These are phyloP conservation scores for Corella eumyota DNA, from an alignment of 23 tunicate genomes.

Conservation along the genomic window DNA sequence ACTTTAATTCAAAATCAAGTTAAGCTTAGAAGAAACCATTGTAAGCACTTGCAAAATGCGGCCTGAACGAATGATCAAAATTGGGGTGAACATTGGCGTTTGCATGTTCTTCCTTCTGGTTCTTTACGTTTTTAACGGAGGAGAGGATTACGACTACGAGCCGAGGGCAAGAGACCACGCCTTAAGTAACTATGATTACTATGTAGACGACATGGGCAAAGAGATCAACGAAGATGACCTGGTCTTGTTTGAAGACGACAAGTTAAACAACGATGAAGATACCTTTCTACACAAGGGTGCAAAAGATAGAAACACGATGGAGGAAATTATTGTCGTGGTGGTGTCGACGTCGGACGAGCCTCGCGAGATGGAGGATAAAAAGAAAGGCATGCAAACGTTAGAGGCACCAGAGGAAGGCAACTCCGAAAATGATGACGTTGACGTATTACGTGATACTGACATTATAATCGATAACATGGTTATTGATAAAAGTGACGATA, in stretches of 20 bases:
- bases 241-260: not conserved
- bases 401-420: slow-evolving; percentile 64
- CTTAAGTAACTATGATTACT: slow-evolving; percentile 34
- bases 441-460: slow-evolving; percentile 76
- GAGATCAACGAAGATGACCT: not conserved
- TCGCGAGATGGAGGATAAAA: not conserved
- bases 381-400: slow-evolving; percentile 7
- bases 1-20: too few relatives aligned
- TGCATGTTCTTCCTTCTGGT: slow-evolving; percentile 27
- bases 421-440: slow-evolving; percentile 35
- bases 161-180: slow-evolving; percentile 22
- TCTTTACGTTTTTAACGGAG: slow-evolving; percentile 18
- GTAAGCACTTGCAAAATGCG: too few relatives aligned
- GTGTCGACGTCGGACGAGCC: slow-evolving; percentile 32
- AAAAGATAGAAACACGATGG: slow-evolving; percentile 14
- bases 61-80: slow-evolving; percentile 8
- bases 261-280: slow-evolving; percentile 1
- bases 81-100: slow-evolving; percentile 15
- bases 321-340: slow-evolving; percentile 27
- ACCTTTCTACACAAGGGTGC: slow-evolving; percentile 13
- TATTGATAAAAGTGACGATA: slow-evolving; percentile 79
- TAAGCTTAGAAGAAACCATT: too few relatives aligned
- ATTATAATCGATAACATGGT: slow-evolving; percentile 44
- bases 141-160: slow-evolving; percentile 12
- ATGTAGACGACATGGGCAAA: slow-evolving; percentile 22